These are phyloP conservation scores for Takifugu ocellatus DNA, from an alignment of 2,797 vertebrate species.

Conservation along the genomic window DNA sequence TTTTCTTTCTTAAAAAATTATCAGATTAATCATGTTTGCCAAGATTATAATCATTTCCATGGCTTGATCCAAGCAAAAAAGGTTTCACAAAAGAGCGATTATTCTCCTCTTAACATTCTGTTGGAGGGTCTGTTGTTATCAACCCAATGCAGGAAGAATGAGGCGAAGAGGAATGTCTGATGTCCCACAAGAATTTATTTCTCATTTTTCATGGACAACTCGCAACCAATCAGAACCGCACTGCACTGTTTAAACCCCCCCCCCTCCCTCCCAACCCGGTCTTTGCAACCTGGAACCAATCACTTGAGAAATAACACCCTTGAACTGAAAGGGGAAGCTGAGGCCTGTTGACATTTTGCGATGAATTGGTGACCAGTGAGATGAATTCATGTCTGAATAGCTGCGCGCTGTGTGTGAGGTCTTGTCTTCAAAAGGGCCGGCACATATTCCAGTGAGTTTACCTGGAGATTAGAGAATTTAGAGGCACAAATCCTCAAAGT, in stretches of 20 bases:
- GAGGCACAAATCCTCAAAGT: slow-evolving; percentile 8
- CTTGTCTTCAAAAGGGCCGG: slow-evolving; percentile 4
- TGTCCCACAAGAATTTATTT: slow-evolving; percentile 31
- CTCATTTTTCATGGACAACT: slow-evolving; percentile 34
- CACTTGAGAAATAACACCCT: slow-evolving; percentile 25
- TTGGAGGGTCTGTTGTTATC: background rate
- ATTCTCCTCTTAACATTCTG: slow-evolving; percentile 1
- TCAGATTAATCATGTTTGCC: background rate
- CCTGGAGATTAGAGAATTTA: slow-evolving; percentile 26
- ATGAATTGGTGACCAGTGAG: slow-evolving; percentile 20
- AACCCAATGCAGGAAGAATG: background rate
- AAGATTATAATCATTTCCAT: slow-evolving; percentile 8
- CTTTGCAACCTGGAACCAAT: slow-evolving; percentile 40
- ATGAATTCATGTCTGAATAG: slow-evolving; percentile 2
- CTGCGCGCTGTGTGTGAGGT: slow-evolving; percentile 13
- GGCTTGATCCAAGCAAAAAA: slow-evolving; percentile 15
- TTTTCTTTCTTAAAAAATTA: too few relatives aligned
- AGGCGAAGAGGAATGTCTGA: slow-evolving; percentile 26
- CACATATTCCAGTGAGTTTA: slow-evolving; percentile 15
- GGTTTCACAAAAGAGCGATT: slow-evolving; percentile 16
- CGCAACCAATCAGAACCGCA: slow-evolving; percentile 40
- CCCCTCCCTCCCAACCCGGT: background rate
- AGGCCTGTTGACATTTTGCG: slow-evolving; percentile 36
- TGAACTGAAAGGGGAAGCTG: slow-evolving; percentile 22
- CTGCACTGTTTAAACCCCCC: slow-evolving; percentile 23